These are phyloP conservation scores for Andrena flavipes DNA, from an alignment of 2,888 invertebrate genomes.

Conservation along the genomic window DNA sequence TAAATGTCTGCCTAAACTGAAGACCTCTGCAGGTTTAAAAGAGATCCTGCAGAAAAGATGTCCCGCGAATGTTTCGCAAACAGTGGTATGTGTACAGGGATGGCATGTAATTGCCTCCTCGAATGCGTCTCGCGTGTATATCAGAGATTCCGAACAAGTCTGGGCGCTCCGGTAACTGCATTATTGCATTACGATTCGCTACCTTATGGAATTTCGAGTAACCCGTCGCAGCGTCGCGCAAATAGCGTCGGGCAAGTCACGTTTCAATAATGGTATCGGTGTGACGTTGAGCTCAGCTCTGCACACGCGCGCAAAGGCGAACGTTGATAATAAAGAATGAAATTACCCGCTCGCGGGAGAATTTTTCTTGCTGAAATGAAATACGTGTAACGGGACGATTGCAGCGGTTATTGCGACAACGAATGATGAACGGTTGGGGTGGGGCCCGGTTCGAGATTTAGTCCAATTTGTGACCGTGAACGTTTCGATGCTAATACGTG, in stretches of 20 bases:
- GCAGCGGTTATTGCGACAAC: constrained; percentile 9
- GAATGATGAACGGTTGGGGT: background rate
- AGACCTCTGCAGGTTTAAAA: too few relatives aligned
- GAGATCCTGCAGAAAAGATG: too few relatives aligned
- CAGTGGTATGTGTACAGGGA: too few relatives aligned
- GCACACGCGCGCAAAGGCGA: constrained; percentile 7
- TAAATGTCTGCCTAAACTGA: too few relatives aligned
- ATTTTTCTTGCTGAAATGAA: constrained; percentile 21
- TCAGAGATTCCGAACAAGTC: constrained; percentile 25
- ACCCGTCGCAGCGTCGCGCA: background rate
- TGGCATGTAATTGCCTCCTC: background rate
- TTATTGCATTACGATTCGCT: constrained; percentile 18
- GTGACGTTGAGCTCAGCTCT: background rate
- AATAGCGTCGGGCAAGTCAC: constrained; percentile 24
- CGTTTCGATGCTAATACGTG: background rate
- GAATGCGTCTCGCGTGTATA: constrained; percentile 1
- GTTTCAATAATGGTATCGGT: constrained; percentile 39
- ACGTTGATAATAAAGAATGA: constrained; percentile 29
- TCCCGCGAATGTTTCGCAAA: too few relatives aligned
- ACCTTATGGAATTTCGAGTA: constrained; percentile 20
- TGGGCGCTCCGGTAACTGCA: background rate
- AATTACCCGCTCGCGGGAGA: background rate
- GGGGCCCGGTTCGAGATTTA: background rate
- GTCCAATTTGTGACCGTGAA: constrained; percentile 7
- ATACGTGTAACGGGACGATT: constrained; percentile 42